These are phyloP conservation scores for Sphenodon punctatus DNA, from an alignment of 2,797 vertebrate genomes.

Conservation along the genomic window DNA sequence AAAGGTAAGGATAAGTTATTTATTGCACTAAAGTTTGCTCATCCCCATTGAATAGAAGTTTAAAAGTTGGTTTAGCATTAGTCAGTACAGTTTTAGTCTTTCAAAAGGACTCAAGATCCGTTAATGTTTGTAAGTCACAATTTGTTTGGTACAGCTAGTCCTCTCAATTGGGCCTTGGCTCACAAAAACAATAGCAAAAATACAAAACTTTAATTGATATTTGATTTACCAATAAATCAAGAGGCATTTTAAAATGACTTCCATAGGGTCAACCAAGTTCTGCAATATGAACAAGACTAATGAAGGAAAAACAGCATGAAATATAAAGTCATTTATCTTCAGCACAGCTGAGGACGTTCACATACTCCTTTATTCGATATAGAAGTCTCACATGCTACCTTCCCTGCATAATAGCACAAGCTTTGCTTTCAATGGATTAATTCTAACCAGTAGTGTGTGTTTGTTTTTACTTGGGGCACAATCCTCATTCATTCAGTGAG, in stretches of 20 bases:
- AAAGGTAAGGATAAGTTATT: not conserved
- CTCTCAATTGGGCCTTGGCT: not conserved
- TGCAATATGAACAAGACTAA: not conserved
- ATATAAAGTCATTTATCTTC: not conserved
- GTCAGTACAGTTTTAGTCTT: not conserved
- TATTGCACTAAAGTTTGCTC: not conserved
- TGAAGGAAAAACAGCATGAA: not conserved
- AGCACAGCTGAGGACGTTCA: not conserved
- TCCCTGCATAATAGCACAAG: not conserved
- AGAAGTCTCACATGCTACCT: not conserved
- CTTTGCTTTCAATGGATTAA: not conserved
- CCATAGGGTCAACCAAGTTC: not conserved
- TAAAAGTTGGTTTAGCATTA: constrained; percentile 8
- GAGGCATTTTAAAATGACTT: not conserved
- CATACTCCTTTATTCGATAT: not conserved
- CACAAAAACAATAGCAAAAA: not conserved
- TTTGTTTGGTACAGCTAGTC: not conserved
- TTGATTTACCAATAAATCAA: not conserved
- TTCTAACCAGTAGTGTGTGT: not conserved
- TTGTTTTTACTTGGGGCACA: not conserved
- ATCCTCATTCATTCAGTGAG: too few relatives aligned
- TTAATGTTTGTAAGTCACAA: not conserved
- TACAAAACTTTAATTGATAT: not conserved
- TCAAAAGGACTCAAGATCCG: not conserved
- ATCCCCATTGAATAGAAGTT: not conserved